Percentiles rank a stretch among this genome's conserved stretches.
phyloP scores from a whole-genome alignment of 2,797 vertebrate species.

The Falco berigora region DNA sequence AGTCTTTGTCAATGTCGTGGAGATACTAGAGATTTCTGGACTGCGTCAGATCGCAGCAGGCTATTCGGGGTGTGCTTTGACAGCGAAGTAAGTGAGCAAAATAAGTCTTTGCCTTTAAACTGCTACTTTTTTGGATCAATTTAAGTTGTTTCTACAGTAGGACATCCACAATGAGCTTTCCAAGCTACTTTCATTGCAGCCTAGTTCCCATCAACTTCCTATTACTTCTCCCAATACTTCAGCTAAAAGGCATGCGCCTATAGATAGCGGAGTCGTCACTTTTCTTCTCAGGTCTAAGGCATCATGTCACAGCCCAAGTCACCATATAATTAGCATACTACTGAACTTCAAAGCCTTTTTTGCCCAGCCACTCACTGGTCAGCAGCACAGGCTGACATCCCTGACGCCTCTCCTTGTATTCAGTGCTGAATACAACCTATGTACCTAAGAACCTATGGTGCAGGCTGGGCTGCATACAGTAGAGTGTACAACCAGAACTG shows the following conservation, averaged over 20 bases:
- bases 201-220: not conserved
- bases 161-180: not conserved
- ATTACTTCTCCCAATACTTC: not conserved
- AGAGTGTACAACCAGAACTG: not conserved
- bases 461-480: not conserved
- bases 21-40: conserved; percentile 80
- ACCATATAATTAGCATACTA: not conserved
- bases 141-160: not conserved
- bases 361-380: not conserved
- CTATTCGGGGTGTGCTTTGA: conserved; percentile 68
- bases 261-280: not conserved
- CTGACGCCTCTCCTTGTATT: not conserved
- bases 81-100: conserved; percentile 74
- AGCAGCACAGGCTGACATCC: not conserved
- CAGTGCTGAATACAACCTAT: not conserved
- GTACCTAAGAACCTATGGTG: not conserved
- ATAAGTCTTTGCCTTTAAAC: not conserved
- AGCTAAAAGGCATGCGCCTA: not conserved
- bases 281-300: not conserved
- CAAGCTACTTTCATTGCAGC: not conserved
- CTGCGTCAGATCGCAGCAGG: conserved; percentile 76
- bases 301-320: not conserved
- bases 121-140: not conserved
- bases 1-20: conserved; percentile 82
- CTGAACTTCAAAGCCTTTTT: not conserved